Evolutionary conservation across 2,888 invertebrate species (phyloP).

Genomic region (Iphiclides podalirius): DNA sequence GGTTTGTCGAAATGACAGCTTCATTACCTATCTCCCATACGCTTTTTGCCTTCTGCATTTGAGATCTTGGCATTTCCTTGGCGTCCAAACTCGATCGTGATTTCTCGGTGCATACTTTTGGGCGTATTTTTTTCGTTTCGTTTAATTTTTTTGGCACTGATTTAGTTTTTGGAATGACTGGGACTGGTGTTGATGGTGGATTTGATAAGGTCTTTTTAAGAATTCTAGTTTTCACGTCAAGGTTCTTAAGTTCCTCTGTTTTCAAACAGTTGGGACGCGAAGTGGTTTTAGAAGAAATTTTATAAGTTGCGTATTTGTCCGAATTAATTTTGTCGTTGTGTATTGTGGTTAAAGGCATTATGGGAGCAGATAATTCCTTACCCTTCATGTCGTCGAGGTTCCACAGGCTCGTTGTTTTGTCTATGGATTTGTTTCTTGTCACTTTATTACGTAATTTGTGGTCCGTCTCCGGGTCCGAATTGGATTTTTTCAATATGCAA

Average conservation of each 20-base stretch:
- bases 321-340: conserved; percentile 65
- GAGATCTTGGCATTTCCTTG: conserved; percentile 58
- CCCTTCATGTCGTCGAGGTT: conserved; percentile 80
- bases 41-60: conserved; percentile 76
- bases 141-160: conserved; percentile 58
- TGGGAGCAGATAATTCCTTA: conserved; percentile 66
- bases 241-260: conserved; percentile 70
- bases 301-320: conserved; percentile 76
- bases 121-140: conserved; percentile 67
- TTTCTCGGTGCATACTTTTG: conserved; percentile 57
- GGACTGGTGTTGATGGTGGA: conserved; percentile 74
- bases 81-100: conserved; percentile 54
- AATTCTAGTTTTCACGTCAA: conserved; percentile 77
- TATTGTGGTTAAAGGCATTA: conserved; percentile 55
- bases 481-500: conserved; percentile 82
- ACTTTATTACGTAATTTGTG: conserved; percentile 58
- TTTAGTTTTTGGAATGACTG: conserved; percentile 70
- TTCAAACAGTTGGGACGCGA: conserved; percentile 62
- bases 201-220: conserved; percentile 77
- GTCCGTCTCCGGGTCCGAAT: conserved; percentile 67
- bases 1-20: conserved; percentile 52
- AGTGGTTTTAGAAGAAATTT: conserved; percentile 67
- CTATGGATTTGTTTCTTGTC: conserved; percentile 69
- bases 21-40: conserved; percentile 78
- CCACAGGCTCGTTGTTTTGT: conserved; percentile 80